Base-by-base conservation (phyloP, 2,113 vertebrate genomes). In the Odontophorus gujanensis region DNA sequence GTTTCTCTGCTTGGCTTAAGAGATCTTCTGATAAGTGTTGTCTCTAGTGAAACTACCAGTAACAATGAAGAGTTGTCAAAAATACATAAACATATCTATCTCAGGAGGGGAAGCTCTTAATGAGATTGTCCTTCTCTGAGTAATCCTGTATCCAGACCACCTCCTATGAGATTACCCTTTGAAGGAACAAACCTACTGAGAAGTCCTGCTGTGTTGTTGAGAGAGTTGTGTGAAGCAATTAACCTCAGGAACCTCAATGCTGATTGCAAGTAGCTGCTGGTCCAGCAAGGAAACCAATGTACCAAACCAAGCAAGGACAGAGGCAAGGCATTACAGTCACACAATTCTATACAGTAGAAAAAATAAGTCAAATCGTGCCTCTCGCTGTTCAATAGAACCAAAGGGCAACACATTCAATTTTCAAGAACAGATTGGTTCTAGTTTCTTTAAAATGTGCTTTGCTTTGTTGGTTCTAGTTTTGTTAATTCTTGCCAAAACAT, bases 51-150 rank as follows among this genome's bases (percentile, higher is more conserved):
- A 94, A 92, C 83, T 87, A 72, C 36, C 30, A 66, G 11, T 18
- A 85, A 57, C n/a, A 59, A 81, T 7, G 53, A 95, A 90, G 72
- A 81, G 68, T 84, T 83, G 76, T 82, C 87, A 89, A 95, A 95
- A 95, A 85, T 88, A 75, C 34, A 75, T 77, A 81, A 89, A 77
- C 78, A 13, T 68, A 63, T 78, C 87, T 72, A 24, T 81, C 85
- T 88, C 82, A 43, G 91, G 79, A 82, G 85, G 87, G 66, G 48
- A 76, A 84, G 73, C 88, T 88, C 88, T 91, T 97, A 96, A 95
- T 95, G 92, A 97, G 95, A 94, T 81, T 88, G 87, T 95, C 80
- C 73, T 96, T 94, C 94, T 78, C 21, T 7, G n/a, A 96, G 68
- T 83, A 91, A 91, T 94, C 55, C 79, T 86, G 89, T 86, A 91